Evolutionary conservation across 2,888 invertebrate genomes (phyloP).

Genomic region (Apamea sordens): DNA sequence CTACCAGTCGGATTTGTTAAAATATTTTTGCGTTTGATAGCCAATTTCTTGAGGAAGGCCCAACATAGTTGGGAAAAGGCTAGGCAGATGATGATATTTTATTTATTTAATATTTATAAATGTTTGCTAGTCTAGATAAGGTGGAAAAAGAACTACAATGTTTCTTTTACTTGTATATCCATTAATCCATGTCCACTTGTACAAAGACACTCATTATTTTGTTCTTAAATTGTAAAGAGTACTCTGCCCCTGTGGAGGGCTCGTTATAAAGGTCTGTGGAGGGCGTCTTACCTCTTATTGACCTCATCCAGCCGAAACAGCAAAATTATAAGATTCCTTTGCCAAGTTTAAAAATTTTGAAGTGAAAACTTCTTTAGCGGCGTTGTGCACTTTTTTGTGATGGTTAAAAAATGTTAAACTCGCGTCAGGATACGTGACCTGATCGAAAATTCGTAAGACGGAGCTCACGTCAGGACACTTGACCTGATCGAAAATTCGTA

Average conservation of each 20-base stretch:
- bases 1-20: too few relatives aligned
- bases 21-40: too few relatives aligned
- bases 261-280: slow-evolving; percentile 18
- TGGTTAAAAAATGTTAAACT: too few relatives aligned
- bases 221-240: slow-evolving; percentile 33
- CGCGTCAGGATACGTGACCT: too few relatives aligned
- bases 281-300: slow-evolving; percentile 27
- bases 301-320: slow-evolving; percentile 22
- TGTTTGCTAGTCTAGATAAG: not conserved
- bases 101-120: not conserved
- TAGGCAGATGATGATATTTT: too few relatives aligned
- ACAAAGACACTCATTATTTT: slow-evolving; percentile 42
- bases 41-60: too few relatives aligned
- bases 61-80: too few relatives aligned
- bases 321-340: slow-evolving; percentile 16
- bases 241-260: slow-evolving; percentile 15
- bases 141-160: not conserved
- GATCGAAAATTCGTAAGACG: too few relatives aligned
- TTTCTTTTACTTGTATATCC: not conserved
- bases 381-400: too few relatives aligned
- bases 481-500: too few relatives aligned
- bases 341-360: not conserved
- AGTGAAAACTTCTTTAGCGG: too few relatives aligned
- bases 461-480: too few relatives aligned
- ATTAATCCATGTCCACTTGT: slow-evolving; percentile 2